phyloP scores from a whole-genome alignment of 92 coral and sea anemone species.

The Epizoanthus ramosus region DNA sequence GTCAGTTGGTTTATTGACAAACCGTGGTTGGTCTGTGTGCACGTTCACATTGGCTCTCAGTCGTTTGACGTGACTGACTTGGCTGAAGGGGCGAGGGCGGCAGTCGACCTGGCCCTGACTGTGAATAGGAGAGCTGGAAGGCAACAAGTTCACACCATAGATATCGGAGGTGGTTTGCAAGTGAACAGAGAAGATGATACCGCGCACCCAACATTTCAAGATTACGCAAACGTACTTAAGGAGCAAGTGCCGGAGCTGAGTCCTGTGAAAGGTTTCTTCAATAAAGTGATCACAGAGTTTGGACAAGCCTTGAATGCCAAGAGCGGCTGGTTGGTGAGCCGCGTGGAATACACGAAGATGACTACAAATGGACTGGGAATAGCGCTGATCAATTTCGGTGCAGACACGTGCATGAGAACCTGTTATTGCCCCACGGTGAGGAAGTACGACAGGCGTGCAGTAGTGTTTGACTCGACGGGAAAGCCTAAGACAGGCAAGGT shows the following conservation, averaged over 20 bases:
- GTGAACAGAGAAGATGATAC: conserved; percentile 84
- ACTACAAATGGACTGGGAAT: conserved; percentile 64
- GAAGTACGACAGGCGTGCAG: conserved; percentile 84
- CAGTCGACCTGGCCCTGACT: conserved; percentile 87
- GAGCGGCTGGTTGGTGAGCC: conserved; percentile 88
- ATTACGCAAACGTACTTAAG: conserved; percentile 75
- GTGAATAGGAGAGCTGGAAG: conserved; percentile 72
- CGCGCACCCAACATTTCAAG: conserved; percentile 67
- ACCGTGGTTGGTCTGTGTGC: conserved; percentile 84
- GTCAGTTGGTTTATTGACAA: conserved; percentile 68
- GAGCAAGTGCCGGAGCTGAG: conserved; percentile 79
- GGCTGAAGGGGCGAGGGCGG: conserved; percentile 65
- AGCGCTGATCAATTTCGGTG: conserved; percentile 82
- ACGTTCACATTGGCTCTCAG: conserved; percentile 92
- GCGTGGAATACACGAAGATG: conserved; percentile 87
- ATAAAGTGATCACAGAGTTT: conserved; percentile 86
- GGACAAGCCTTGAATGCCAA: conserved; percentile 89
- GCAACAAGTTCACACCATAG: conserved; percentile 77
- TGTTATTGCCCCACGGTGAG: conserved; percentile 75
- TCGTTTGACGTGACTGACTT: conserved; percentile 71
- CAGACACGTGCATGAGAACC: conserved; percentile 86
- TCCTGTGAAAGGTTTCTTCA: conserved; percentile 83
- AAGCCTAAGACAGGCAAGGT: conserved; percentile 55
- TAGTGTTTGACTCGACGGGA: conserved; percentile 78
- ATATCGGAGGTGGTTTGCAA: conserved; percentile 95